These are phyloP conservation scores for Deilephila porcellus DNA, from an alignment of 2,888 invertebrate genomes.

Conservation along the genomic window DNA sequence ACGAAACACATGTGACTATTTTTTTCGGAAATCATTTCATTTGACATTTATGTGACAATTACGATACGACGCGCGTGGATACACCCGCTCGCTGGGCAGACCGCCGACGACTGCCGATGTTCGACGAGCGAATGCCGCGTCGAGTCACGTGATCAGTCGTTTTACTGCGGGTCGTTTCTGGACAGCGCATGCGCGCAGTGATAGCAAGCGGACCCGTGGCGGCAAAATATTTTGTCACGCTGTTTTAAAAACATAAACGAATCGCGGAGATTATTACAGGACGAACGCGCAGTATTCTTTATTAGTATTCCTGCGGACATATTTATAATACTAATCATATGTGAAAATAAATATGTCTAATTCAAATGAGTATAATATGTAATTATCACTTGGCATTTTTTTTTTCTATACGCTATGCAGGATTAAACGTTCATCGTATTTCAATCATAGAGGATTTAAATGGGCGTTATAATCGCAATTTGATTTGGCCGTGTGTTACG, in stretches of 20 bases:
- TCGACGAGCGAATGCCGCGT: constrained; percentile 83
- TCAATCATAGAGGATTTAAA: constrained; percentile 8
- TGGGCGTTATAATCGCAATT: constrained; percentile 52
- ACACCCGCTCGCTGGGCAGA: constrained; percentile 60
- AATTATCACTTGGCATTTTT: no score
- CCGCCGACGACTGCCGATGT: constrained; percentile 80
- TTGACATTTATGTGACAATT: constrained; percentile 75
- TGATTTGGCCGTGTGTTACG: constrained; percentile 65
- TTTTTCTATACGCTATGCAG: no score
- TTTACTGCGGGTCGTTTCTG: constrained; percentile 84
- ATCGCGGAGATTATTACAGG: neutral
- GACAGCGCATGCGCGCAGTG: constrained; percentile 76
- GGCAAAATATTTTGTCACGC: constrained; percentile 68
- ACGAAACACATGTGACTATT: constrained; percentile 71
- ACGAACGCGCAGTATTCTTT: no score
- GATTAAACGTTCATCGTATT: neutral
- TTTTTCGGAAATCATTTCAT: constrained; percentile 75
- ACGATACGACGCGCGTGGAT: constrained; percentile 56
- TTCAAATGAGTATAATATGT: no score
- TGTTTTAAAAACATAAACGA: constrained; percentile 34
- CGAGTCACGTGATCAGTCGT: constrained; percentile 85
- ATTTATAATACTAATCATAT: no score
- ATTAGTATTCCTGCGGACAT: no score
- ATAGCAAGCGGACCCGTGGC: constrained; percentile 58
- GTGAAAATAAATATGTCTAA: no score